Conservation (phyloP, 1,140 invertebrate genomes). For the Drosophila nigrodunni region DNA sequence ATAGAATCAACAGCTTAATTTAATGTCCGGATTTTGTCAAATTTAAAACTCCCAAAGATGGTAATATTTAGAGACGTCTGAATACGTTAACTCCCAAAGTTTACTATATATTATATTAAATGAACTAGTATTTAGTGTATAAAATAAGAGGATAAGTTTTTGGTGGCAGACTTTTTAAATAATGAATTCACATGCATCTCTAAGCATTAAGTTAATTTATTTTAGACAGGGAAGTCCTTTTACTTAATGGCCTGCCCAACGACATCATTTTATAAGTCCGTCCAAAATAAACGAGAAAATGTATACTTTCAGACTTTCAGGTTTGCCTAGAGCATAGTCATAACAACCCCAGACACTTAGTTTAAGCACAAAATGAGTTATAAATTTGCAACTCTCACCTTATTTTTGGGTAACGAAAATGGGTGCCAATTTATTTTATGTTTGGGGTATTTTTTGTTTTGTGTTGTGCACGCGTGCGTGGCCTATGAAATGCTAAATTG, state of each 20-base stretch:
- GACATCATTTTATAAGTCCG: conserved; percentile 33
- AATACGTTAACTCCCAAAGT: too few species aligned
- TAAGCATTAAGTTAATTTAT: neutral
- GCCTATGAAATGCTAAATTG: conserved; percentile 35
- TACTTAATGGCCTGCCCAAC: conserved; percentile 12
- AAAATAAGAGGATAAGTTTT: too few species aligned
- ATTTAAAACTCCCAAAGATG: too few species aligned
- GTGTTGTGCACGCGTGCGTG: conserved; percentile 50
- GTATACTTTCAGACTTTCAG: conserved; percentile 63
- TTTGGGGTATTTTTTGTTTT: conserved; percentile 31
- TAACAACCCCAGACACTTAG: conserved; percentile 49
- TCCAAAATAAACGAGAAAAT: conserved; percentile 66
- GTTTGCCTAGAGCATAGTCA: conserved; percentile 39
- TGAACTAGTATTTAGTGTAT: too few species aligned
- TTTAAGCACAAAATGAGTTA: conserved; percentile 69
- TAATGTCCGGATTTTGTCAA: too few species aligned
- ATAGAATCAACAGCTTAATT: neutral
- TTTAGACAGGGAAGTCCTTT: conserved; percentile 14
- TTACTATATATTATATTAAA: too few species aligned
- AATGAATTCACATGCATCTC: too few species aligned
- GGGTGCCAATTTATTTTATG: conserved; percentile 60
- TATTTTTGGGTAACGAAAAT: conserved; percentile 60
- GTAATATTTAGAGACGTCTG: too few species aligned
- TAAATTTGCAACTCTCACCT: conserved; percentile 59
- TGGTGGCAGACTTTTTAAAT: too few species aligned